Percentiles rank a stretch among this genome's conserved stretches.
phyloP scores from a whole-genome alignment of 1,140 invertebrate genomes.

The Plutomurus gul region DNA sequence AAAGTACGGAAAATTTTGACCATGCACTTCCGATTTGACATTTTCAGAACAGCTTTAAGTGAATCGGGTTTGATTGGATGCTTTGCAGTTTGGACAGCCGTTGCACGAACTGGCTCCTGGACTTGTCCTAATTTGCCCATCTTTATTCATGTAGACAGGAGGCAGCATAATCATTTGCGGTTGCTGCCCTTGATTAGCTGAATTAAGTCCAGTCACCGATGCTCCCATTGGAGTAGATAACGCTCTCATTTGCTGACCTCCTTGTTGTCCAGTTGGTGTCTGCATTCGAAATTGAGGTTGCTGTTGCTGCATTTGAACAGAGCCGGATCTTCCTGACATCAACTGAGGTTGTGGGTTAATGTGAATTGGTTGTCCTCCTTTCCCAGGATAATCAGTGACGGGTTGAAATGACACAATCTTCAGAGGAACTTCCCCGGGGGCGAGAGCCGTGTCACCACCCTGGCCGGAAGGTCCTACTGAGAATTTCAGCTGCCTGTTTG shows the following conservation, averaged over 20 bases:
- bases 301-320: background rate
- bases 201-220: background rate
- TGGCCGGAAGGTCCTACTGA: slow-evolving; percentile 28
- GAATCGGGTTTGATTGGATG: background rate
- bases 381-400: background rate
- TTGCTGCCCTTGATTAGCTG: background rate
- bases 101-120: background rate
- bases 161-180: slow-evolving; percentile 7
- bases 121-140: background rate
- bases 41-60: no score
- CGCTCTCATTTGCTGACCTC: background rate
- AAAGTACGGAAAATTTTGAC: no score
- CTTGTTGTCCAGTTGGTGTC: background rate
- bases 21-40: no score
- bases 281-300: background rate
- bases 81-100: background rate
- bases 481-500: slow-evolving; percentile 34
- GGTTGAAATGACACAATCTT: slow-evolving; percentile 38
- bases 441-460: background rate
- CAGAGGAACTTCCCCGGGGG: slow-evolving; percentile 17
- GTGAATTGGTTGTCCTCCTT: background rate
- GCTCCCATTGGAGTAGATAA: background rate
- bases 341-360: background rate
- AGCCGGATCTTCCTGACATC: background rate
- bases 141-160: background rate